Conservation (phyloP, 2,888 invertebrate genomes). For the Lithophane socia region DNA sequence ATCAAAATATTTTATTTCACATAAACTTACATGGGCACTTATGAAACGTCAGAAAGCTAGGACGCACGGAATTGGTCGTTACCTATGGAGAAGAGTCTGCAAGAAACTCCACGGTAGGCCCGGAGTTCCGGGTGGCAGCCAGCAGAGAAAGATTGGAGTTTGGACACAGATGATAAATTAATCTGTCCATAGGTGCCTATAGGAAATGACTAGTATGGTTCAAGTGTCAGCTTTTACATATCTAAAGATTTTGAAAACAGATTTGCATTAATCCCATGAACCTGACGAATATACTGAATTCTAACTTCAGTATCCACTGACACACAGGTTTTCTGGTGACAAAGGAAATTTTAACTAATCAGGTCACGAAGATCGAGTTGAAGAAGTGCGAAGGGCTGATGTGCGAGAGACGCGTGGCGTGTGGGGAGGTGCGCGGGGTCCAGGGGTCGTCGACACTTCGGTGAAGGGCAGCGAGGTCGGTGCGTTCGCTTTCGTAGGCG, state of each 20-base stretch:
- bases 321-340: constrained; percentile 19
- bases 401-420: constrained; percentile 68
- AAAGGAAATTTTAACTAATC: constrained; percentile 77
- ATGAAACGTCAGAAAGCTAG: too few relatives aligned
- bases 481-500: constrained; percentile 88
- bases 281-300: background rate
- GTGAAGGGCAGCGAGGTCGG: constrained; percentile 89
- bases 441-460: constrained; percentile 87
- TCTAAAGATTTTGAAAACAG: background rate
- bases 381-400: constrained; percentile 78
- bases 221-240: background rate
- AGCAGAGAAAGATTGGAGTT: background rate
- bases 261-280: constrained; percentile 3
- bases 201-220: background rate
- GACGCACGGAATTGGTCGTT: too few relatives aligned
- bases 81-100: too few relatives aligned
- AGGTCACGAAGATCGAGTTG: constrained; percentile 82
- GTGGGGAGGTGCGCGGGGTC: constrained; percentile 71
- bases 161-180: background rate
- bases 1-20: too few relatives aligned
- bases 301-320: background rate
- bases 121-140: background rate
- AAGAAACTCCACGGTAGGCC: too few relatives aligned
- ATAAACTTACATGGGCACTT: too few relatives aligned
- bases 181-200: background rate